Base-by-base conservation (phyloP, 92 coral and sea anemone species). In the Epizoanthus fatuus region DNA sequence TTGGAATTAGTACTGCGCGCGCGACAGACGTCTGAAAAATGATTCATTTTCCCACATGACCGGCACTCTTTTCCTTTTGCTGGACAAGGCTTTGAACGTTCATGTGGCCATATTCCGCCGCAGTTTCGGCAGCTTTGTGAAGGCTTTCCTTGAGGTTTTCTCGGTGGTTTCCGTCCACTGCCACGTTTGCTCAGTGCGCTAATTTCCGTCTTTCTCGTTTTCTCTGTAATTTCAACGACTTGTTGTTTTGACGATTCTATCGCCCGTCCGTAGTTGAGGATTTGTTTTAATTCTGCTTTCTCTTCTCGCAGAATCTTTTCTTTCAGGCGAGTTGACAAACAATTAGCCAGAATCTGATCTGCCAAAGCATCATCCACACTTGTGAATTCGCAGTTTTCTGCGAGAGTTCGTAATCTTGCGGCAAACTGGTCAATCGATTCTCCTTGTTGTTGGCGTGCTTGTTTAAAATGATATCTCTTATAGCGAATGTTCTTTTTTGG, bases 371-470 rank as follows among this genome's bases (percentile, higher is more conserved):
- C 84, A 38, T 79, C 84, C 29, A 59, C 38, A n/a, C 25, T 10
- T 16, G 62, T 25, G 57, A 79, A 79, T 3, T 79, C 84, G 32
- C 72, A 79, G 32, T 70, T 79, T 79, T 79, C 56, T 25, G 84
- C 73, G 32, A 84, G 32, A 9, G 68, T 15, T 57, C 76, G 69
- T 37, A 84, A 37, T 7, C 83, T 55, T 42, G 88, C 45, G 45
- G 83, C 83, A 47, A 58, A 84, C 42, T 84, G 73, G 20, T 74
- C 83, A 47, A 84, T 47, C 15, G 83, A 84, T 54, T 84, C 82
- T 63, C 88, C 88, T 40, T 84, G 82, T 4, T 84, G 83, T 49
- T 84, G 88, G 38, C 52, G 7, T 42, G 88, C 75, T 53, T 84
- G 88, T 59, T 84, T 84, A 39, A 84, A 84, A 3, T 44, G 69